These are phyloP conservation scores for Carcina quercana DNA, from an alignment of 2,888 invertebrate species.

Conservation along the genomic window DNA sequence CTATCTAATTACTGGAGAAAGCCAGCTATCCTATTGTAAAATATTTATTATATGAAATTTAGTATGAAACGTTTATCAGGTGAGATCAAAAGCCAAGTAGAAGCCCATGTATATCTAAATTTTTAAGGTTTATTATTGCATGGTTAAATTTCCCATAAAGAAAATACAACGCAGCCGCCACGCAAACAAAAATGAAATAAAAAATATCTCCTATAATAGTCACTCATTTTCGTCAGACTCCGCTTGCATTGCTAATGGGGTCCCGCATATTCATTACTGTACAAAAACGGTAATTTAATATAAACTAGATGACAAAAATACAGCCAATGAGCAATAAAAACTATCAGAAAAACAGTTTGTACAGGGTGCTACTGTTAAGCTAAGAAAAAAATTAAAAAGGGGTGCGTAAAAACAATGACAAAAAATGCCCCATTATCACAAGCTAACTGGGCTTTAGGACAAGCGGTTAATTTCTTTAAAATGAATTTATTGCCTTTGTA, in stretches of 20 bases:
- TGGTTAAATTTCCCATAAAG: too few relatives aligned
- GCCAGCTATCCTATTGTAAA: too few relatives aligned
- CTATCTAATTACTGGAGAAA: too few relatives aligned
- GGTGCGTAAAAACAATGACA: conserved; percentile 58
- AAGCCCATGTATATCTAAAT: too few relatives aligned
- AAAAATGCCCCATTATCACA: conserved; percentile 52
- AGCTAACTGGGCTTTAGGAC: conserved; percentile 57
- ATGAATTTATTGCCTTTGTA: conserved; percentile 47
- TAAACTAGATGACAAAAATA: conserved; percentile 70
- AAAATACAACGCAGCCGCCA: conserved; percentile 20
- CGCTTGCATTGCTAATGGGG: conserved; percentile 50
- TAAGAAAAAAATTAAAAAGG: conserved; percentile 45
- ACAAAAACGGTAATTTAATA: conserved; percentile 72
- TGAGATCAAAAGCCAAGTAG: too few relatives aligned
- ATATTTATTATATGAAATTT: too few relatives aligned
- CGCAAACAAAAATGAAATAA: conserved; percentile 17
- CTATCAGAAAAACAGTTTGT: conserved; percentile 39
- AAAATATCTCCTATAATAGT: conserved; percentile 49
- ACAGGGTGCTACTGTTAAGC: conserved; percentile 39
- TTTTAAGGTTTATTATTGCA: too few relatives aligned
- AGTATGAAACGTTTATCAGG: too few relatives aligned
- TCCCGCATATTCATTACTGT: conserved; percentile 67
- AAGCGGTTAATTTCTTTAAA: conserved; percentile 63
- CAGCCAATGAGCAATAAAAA: conserved; percentile 58
- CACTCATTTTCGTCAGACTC: conserved; percentile 50